Evolutionary conservation across 2,113 vertebrate species (phyloP), one percentile per base, ranked within the genome.

Genomic region (Uria lomvia): DNA sequence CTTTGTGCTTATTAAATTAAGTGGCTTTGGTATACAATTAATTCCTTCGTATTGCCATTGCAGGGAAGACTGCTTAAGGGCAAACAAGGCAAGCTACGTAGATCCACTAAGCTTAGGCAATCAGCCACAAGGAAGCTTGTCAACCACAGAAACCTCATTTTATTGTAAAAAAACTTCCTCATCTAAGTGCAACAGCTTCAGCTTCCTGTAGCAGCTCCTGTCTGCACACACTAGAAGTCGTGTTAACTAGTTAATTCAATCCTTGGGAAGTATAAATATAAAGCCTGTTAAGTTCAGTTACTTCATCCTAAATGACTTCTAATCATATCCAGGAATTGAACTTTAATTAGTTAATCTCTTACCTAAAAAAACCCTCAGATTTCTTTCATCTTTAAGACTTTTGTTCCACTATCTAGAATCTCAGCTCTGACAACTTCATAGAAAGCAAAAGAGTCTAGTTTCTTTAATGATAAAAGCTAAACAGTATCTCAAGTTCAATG

Each of bases 81-180:
- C 88, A 85, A 77, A 92, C 85, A 88, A 94, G 86, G 91, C 86
- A 78, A 97, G 86, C 92, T 43, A 38, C 2, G 6, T n/a, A 95
- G 73, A 95, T 85, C 88, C 95, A 91, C 77, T 93, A 60, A 88
- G 91, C 90, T 96, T 45, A 96, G 50, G 89, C 82, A 96, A 75
- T 73, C 92, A 90, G 94, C 80, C 86, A 96, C 66, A 92, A 74
- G 86, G 91, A 96, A 97, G 85, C 56, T 19, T 58, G 67, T 96
- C 79, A 94, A 96, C 96, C 97, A 95, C 96, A 96, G 86, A 95
- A 96, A 95, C 89, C 91, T 94, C 89, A 92, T 86, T 95, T 96
- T 89, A 92, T 60, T 95, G 74, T 79, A 82, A 90, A 94, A 90
- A 96, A 83, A 43, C 93, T 97, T 97, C 93, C 92, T 93, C 93